These are phyloP conservation scores for Lasioglossum albipes DNA, from an alignment of 1,140 invertebrate genomes.

Conservation along the genomic window DNA sequence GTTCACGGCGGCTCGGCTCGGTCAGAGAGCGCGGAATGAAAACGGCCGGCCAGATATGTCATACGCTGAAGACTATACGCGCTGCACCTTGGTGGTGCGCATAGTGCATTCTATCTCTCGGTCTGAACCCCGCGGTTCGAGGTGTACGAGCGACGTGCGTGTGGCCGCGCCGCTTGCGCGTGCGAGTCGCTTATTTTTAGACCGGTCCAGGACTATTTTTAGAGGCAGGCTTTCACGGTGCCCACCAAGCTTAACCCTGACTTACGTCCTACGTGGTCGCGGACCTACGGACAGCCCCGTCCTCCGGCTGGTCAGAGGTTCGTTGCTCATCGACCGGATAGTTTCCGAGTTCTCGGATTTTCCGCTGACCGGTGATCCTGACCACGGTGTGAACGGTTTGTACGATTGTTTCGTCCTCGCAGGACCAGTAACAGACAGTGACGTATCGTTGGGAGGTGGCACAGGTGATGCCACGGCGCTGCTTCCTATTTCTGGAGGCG, in stretches of 20 bases:
- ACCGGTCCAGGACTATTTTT: slow-evolving; percentile 72
- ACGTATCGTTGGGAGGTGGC: too few species aligned
- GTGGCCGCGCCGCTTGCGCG: slow-evolving; percentile 19
- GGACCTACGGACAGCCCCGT: slow-evolving; percentile 40
- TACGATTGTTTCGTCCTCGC: too few species aligned
- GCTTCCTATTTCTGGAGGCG: too few species aligned
- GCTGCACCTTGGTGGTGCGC: slow-evolving; percentile 36
- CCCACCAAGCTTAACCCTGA: slow-evolving; percentile 72
- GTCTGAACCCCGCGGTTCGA: slow-evolving; percentile 21
- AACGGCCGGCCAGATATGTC: slow-evolving; percentile 42
- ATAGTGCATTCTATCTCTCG: slow-evolving; percentile 40
- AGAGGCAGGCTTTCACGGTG: slow-evolving; percentile 65
- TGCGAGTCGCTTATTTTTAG: slow-evolving; percentile 71
- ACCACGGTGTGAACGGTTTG: too few species aligned
- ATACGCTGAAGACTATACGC: slow-evolving; percentile 38
- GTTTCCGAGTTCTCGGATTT: background rate
- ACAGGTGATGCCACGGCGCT: too few species aligned
- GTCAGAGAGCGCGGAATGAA: slow-evolving; percentile 39
- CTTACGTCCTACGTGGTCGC: slow-evolving; percentile 64
- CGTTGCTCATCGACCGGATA: background rate
- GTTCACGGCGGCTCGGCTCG: slow-evolving; percentile 14
- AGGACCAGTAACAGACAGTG: too few species aligned
- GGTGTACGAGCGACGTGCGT: background rate
- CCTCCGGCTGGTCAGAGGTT: background rate
- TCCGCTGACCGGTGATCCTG: background rate